These are phyloP conservation scores for Mechanitis mazaeus DNA, from an alignment of 2,888 invertebrate genomes.

Conservation along the genomic window DNA sequence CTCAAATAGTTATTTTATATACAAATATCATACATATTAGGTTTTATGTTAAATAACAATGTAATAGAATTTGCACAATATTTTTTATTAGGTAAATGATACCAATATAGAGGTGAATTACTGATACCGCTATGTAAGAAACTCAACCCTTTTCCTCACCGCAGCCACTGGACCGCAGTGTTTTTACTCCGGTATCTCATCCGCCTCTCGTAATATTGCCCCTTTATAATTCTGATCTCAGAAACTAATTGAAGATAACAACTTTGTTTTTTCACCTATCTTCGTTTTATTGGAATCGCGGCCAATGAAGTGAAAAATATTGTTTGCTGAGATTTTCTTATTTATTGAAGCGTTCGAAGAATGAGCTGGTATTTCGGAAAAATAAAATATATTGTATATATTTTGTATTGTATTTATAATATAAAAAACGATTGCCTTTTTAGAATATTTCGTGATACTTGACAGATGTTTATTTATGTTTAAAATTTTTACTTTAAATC, in stretches of 20 bases:
- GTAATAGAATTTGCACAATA: too few species aligned
- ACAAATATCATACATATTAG: too few species aligned
- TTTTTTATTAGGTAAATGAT: neutral
- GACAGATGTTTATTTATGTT: too few species aligned
- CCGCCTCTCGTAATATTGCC: constrained; percentile 46
- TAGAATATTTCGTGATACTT: too few species aligned
- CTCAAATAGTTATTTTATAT: too few species aligned
- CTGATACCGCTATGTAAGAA: constrained; percentile 39
- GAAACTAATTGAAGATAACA: constrained; percentile 70
- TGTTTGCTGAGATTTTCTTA: constrained; percentile 16
- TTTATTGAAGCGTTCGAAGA: constrained; percentile 11
- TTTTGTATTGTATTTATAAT: neutral
- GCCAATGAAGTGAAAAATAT: constrained; percentile 18
- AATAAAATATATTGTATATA: neutral
- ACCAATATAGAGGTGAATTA: constrained; percentile 28
- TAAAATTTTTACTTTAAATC: too few species aligned
- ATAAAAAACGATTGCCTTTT: too few species aligned
- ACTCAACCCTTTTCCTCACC: constrained; percentile 39
- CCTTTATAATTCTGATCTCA: constrained; percentile 58
- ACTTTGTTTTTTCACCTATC: constrained; percentile 60
- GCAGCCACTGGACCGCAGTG: constrained; percentile 37
- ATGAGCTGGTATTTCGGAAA: constrained; percentile 4
- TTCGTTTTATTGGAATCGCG: constrained; percentile 44
- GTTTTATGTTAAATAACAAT: too few species aligned
- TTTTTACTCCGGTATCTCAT: constrained; percentile 57